A percentile compares a stretch with the other conserved stretches of the same genome.
These are phyloP conservation scores for Diploscapter pachys DNA, from an alignment of 1,140 invertebrate species.

Conservation along the genomic window DNA sequence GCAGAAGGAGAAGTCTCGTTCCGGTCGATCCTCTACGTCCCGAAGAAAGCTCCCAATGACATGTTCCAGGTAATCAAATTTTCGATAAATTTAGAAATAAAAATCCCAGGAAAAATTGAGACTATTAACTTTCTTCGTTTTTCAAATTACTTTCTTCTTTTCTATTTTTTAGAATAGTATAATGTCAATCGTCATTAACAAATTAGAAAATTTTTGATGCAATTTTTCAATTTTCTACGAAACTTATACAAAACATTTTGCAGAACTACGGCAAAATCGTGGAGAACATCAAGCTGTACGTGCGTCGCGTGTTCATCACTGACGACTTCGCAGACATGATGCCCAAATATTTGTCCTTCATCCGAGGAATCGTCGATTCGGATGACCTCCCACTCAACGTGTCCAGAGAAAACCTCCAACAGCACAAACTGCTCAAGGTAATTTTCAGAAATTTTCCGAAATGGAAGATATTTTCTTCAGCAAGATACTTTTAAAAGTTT, in stretches of 20 bases:
- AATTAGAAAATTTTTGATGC: too few species aligned
- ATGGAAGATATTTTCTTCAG: too few species aligned
- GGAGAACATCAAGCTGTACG: conserved; percentile 70
- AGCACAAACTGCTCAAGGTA: conserved; percentile 94
- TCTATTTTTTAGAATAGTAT: too few species aligned
- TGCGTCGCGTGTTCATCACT: conserved; percentile 95
- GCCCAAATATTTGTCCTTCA: conserved; percentile 92
- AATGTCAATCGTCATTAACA: too few species aligned
- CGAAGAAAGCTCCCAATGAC: conserved; percentile 80
- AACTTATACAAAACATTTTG: too few species aligned
- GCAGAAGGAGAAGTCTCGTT: conserved; percentile 98
- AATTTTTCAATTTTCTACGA: too few species aligned
- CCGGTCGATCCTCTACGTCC: conserved; percentile 89
- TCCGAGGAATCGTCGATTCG: conserved; percentile 95
- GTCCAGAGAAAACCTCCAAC: conserved; percentile 88
- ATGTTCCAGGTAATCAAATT: conserved; percentile 68
- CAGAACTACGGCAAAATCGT: conserved; percentile 75
- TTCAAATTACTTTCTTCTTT: too few species aligned
- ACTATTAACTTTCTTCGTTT: too few species aligned
- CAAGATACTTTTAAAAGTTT: background rate
- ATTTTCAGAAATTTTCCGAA: conserved; percentile 58
- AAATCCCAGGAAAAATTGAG: too few species aligned
- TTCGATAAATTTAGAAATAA: too few species aligned
- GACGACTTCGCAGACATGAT: conserved; percentile 99
- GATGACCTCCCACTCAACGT: conserved; percentile 98